A percentile compares a stretch with the other conserved stretches of the same genome.
Conservation (phyloP, 2,797 vertebrate species). For the Anguilla megastoma region DNA sequence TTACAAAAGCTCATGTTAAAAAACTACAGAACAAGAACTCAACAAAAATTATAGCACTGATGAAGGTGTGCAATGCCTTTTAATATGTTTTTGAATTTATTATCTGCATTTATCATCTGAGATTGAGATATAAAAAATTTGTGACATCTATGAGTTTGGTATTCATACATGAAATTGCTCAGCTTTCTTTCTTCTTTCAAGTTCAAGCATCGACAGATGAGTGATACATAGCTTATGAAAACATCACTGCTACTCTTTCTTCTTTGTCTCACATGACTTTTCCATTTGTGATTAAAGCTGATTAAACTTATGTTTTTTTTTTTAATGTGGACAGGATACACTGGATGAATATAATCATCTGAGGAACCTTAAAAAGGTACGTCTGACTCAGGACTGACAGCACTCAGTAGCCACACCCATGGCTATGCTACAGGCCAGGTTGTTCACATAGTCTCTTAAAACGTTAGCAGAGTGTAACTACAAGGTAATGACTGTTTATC, state of each 20-base stretch:
- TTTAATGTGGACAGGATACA: conserved; percentile 64
- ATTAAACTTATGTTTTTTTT: conserved; percentile 1
- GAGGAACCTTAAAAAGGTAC: conserved; percentile 75
- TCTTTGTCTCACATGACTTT: not conserved
- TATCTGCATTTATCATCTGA: not conserved
- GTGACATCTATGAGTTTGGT: not conserved
- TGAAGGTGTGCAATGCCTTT: too few species aligned
- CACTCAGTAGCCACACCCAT: not conserved
- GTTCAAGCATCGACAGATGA: not conserved
- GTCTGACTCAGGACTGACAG: conserved; percentile 19
- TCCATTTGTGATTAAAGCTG: not conserved
- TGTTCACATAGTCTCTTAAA: too few species aligned
- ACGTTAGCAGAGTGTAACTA: not conserved
- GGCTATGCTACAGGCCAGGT: not conserved
- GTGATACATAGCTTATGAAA: not conserved
- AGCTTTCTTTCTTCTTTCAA: not conserved
- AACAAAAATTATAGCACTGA: not conserved
- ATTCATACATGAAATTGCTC: not conserved
- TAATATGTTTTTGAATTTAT: not conserved
- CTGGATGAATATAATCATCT: conserved; percentile 72
- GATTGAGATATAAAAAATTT: not conserved
- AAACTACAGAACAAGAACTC: too few species aligned
- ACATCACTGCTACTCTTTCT: not conserved
- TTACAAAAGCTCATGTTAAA: not conserved
- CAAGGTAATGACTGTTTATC: not conserved